Percentiles rank a stretch among this genome's conserved stretches.
phyloP scores from a whole-genome alignment of 2,113 vertebrate species.

The Alosa alosa region DNA sequence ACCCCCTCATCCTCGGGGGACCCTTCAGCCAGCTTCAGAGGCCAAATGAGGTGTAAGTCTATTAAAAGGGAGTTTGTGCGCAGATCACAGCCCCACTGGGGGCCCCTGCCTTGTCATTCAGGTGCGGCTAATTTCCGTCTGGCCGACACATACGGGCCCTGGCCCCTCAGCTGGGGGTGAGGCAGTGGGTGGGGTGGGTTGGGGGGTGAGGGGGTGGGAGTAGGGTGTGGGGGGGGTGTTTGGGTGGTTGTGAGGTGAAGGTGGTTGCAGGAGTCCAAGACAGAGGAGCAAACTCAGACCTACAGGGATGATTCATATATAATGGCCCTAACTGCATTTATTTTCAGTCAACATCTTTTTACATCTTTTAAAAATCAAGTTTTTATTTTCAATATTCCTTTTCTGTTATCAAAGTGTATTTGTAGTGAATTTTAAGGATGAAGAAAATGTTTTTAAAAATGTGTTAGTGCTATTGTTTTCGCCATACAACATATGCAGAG shows the following conservation, averaged over 20 bases:
- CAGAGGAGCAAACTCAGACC: background rate
- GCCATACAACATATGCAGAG: no score
- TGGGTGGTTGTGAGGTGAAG: background rate
- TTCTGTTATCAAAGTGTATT: background rate
- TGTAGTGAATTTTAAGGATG: no score
- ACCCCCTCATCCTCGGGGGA: slow-evolving; percentile 66
- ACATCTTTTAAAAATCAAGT: no score
- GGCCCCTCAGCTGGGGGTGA: slow-evolving; percentile 27
- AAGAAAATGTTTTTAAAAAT: no score
- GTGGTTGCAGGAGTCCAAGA: background rate
- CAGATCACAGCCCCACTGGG: slow-evolving; percentile 77
- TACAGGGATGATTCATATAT: background rate
- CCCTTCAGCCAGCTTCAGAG: slow-evolving; percentile 82
- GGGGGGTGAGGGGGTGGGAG: slow-evolving; percentile 40
- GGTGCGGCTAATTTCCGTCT: slow-evolving; percentile 75
- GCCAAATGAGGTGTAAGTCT: slow-evolving; percentile 86
- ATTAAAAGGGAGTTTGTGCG: slow-evolving; percentile 82
- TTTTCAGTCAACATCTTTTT: background rate
- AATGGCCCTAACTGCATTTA: background rate
- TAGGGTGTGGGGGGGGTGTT: no score
- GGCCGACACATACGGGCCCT: slow-evolving; percentile 55
- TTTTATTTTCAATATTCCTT: background rate
- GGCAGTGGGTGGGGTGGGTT: slow-evolving; percentile 22
- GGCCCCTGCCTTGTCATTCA: slow-evolving; percentile 76
- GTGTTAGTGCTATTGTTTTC: no score